Conservation (phyloP, 1,140 invertebrate species). For the Brachionus calyciflorus region DNA sequence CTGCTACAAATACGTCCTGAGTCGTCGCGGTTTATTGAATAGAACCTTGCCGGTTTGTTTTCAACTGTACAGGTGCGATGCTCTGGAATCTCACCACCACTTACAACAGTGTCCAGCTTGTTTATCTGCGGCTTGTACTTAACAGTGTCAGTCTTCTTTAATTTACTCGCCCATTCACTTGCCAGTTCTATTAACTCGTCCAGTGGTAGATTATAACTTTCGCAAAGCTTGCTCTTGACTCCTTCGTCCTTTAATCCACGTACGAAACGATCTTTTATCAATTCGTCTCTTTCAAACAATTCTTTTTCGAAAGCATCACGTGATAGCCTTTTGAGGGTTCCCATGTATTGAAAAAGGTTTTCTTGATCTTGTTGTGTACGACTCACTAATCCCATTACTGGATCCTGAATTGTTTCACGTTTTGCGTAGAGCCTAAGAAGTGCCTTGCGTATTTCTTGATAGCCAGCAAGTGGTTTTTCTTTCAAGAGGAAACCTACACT, state of each 20-base stretch:
- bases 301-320: neutral
- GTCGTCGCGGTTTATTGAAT: neutral
- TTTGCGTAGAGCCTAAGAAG: neutral
- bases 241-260: neutral
- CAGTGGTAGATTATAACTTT: neutral
- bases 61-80: neutral
- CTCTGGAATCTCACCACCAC: neutral
- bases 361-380: neutral
- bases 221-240: neutral
- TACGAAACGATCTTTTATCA: conserved; percentile 11
- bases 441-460: neutral
- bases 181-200: neutral
- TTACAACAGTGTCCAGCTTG: neutral
- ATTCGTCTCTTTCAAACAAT: neutral
- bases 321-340: neutral
- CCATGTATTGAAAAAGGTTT: neutral
- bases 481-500: neutral
- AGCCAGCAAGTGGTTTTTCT: neutral
- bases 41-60: neutral
- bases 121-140: neutral
- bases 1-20: neutral
- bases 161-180: neutral
- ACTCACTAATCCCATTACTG: neutral
- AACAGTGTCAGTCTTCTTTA: neutral
- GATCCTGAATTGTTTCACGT: neutral